These are phyloP conservation scores for Cyclopterus lumpus DNA, from an alignment of 2,797 vertebrate genomes.

Conservation along the genomic window DNA sequence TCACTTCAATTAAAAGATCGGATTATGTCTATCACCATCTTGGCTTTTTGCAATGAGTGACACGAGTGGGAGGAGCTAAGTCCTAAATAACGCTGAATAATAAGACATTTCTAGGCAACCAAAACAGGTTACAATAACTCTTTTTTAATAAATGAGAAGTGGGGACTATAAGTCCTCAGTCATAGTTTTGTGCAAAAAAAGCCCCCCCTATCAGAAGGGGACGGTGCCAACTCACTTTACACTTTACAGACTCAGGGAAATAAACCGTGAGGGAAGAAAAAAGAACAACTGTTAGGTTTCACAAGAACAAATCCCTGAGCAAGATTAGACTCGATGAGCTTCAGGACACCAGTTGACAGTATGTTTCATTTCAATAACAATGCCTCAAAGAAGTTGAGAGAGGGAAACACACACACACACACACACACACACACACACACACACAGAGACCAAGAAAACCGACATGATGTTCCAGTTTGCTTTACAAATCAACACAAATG, in stretches of 20 bases:
- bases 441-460: background rate
- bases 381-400: constrained; percentile 38
- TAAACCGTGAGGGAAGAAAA: constrained; percentile 41
- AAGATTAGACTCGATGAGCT: constrained; percentile 58
- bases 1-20: no score
- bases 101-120: background rate
- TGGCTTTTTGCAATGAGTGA: no score
- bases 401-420: background rate
- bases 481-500: constrained; percentile 11
- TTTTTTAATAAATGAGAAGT: background rate
- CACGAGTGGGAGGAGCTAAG: no score
- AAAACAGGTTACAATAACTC: background rate
- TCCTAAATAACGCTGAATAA: no score
- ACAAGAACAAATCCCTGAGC: constrained; percentile 55
- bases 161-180: background rate
- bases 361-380: constrained; percentile 69
- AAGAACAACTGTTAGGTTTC: constrained; percentile 64
- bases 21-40: no score
- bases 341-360: constrained; percentile 59
- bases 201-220: constrained; percentile 19
- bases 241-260: constrained; percentile 41
- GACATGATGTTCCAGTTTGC: constrained; percentile 7
- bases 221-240: constrained; percentile 50
- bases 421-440: background rate
- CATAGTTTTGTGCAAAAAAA: background rate